phyloP scores from a whole-genome alignment of 2,797 vertebrate genomes.

The Periparus ater region DNA sequence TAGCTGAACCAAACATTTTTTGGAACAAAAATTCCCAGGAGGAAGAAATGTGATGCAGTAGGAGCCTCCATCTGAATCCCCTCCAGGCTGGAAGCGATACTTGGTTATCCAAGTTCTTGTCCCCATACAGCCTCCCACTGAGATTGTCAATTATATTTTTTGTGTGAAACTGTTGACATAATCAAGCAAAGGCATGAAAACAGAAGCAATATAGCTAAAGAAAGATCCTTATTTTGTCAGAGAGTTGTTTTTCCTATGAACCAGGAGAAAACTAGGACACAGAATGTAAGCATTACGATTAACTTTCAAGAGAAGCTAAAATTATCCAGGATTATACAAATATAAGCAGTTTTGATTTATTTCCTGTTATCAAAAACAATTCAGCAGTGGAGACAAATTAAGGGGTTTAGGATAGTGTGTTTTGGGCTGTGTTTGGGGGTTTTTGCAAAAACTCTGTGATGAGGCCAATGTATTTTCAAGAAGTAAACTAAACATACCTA shows the following conservation, averaged over 20 bases:
- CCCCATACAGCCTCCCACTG: not conserved
- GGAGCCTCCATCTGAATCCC: not conserved
- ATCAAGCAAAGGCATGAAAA: not conserved
- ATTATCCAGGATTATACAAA: constrained; percentile 58
- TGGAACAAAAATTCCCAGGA: not conserved
- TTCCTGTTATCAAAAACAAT: not conserved
- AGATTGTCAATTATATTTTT: not conserved
- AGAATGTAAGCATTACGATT: not conserved
- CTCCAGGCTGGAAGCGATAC: not conserved
- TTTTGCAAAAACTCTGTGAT: not conserved
- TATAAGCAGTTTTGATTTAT: not conserved
- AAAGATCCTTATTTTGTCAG: constrained; percentile 14
- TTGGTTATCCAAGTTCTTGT: not conserved
- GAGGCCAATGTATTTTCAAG: not conserved
- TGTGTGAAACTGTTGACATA: not conserved
- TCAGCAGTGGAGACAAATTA: not conserved
- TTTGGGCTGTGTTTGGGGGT: not conserved
- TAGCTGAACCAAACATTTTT: not conserved
- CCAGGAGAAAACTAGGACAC: constrained; percentile 48
- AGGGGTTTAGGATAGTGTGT: not conserved
- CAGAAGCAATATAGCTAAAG: not conserved
- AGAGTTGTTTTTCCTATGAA: not conserved
- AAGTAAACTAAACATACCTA: not conserved
- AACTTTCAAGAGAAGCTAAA: constrained; percentile 43
- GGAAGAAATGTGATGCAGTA: not conserved